Conservation (phyloP, 2,113 vertebrate genomes). For the Strix uralensis region DNA sequence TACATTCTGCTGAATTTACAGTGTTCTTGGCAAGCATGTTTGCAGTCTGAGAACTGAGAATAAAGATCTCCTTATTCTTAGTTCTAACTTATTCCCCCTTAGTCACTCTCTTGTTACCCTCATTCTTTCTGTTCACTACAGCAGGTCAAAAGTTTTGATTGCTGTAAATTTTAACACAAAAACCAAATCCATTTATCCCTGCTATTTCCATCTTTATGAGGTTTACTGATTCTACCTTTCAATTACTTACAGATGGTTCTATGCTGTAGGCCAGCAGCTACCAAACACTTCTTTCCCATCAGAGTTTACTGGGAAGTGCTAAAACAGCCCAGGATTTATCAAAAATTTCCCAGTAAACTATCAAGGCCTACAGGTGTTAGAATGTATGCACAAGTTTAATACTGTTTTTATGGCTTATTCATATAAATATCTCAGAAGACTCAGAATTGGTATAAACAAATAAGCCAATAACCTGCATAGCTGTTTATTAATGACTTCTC, state of each 20-base stretch:
- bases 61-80: not conserved
- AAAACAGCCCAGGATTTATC: not conserved
- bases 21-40: not conserved
- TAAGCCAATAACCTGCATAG: not conserved
- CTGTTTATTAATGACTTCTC: not conserved
- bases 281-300: not conserved
- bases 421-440: not conserved
- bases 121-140: not conserved
- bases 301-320: not conserved
- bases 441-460: not conserved
- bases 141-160: not conserved
- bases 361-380: not conserved
- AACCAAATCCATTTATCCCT: not conserved
- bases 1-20: not conserved
- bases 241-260: not conserved
- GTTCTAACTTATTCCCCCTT: not conserved
- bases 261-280: not conserved
- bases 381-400: not conserved
- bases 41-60: not conserved
- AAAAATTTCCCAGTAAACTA: not conserved
- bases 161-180: not conserved
- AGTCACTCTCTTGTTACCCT: accelerated
- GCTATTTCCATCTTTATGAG: not conserved
- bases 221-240: not conserved
- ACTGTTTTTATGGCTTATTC: not conserved